Evolutionary conservation across 2,113 vertebrate species (phyloP).

Genomic region (Amazona guildingii): DNA sequence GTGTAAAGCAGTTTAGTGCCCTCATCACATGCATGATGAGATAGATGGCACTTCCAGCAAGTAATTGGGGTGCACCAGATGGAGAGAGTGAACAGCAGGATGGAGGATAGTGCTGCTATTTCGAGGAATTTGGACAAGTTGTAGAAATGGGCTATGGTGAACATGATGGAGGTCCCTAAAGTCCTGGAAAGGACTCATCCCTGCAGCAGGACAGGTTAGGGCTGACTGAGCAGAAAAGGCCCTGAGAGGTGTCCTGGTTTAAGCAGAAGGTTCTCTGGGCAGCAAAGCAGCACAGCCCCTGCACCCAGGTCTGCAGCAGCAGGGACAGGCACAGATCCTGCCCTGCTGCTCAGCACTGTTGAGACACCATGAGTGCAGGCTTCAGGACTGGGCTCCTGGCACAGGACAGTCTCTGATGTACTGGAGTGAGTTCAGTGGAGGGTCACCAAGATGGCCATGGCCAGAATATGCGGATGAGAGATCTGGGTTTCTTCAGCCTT

Average conservation of each 20-base stretch:
- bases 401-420: background rate
- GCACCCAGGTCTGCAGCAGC: background rate
- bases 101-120: background rate
- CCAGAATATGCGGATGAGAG: background rate
- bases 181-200: background rate
- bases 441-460: background rate
- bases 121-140: background rate
- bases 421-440: background rate
- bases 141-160: background rate
- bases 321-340: background rate
- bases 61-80: fast-evolving
- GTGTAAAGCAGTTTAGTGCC: background rate
- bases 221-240: background rate
- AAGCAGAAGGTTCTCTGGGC: background rate
- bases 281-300: background rate
- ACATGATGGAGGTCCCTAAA: background rate
- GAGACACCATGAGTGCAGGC: fast-evolving
- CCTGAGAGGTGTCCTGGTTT: too few species aligned
- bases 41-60: background rate
- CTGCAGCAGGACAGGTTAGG: background rate
- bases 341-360: fast-evolving
- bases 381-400: background rate
- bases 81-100: fast-evolving
- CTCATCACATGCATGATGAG: too few species aligned
- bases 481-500: background rate